Percentiles rank a stretch among this genome's conserved stretches.
phyloP scores from a whole-genome alignment of 37 sponge, comb jelly and placozoan genomes.

The Ianthella basta region DNA sequence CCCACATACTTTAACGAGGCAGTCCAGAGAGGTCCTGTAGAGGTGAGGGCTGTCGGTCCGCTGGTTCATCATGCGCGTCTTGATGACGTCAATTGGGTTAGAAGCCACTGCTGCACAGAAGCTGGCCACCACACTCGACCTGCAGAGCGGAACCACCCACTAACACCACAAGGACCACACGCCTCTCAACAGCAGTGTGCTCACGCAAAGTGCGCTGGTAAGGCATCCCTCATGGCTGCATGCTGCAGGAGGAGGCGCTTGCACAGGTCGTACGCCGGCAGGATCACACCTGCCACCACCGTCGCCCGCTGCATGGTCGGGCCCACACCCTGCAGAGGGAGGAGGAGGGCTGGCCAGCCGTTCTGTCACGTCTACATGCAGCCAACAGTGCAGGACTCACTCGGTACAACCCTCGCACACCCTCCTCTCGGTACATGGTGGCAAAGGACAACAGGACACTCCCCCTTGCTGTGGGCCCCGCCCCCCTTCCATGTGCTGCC shows the following conservation, averaged over 20 bases:
- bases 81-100: slow-evolving; percentile 91
- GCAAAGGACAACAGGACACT: slow-evolving; percentile 53
- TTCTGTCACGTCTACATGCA: not conserved
- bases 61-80: slow-evolving; percentile 94
- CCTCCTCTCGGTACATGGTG: slow-evolving; percentile 81
- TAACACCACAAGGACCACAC: not conserved
- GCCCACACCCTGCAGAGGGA: slow-evolving; percentile 75
- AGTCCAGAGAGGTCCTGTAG: slow-evolving; percentile 76
- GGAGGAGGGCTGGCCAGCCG: not conserved
- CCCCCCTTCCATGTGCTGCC: slow-evolving; percentile 35
- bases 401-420: slow-evolving; percentile 83
- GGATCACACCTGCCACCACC: slow-evolving; percentile 89
- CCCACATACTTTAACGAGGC: slow-evolving; percentile 68
- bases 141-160: not conserved
- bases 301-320: slow-evolving; percentile 94
- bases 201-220: slow-evolving; percentile 69
- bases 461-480: not conserved
- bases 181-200: not conserved
- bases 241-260: slow-evolving; percentile 59
- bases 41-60: slow-evolving; percentile 31
- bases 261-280: slow-evolving; percentile 90
- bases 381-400: slow-evolving; percentile 47
- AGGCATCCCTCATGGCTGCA: slow-evolving; percentile 38
- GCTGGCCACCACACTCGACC: slow-evolving; percentile 43
- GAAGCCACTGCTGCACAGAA: slow-evolving; percentile 80